A percentile compares a stretch with the other conserved stretches of the same genome.
Conservation (phyloP, 2,113 vertebrate genomes). For the Pongo pygmaeus region DNA sequence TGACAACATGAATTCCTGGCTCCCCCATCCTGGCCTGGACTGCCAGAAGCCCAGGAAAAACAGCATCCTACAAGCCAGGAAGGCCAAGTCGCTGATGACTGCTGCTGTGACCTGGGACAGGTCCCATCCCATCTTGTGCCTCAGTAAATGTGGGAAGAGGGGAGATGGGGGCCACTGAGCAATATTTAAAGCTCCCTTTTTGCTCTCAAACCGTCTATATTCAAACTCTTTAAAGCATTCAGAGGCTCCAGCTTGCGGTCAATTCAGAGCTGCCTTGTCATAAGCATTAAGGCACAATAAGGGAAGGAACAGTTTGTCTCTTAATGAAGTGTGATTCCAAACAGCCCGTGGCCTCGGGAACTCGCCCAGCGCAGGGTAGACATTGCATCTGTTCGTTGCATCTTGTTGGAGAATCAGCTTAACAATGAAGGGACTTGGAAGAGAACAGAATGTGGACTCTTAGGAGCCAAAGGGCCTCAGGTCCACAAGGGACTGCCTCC, state of each 20-base stretch:
- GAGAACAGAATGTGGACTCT: not conserved
- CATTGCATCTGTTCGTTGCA: not conserved
- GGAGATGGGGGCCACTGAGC: too few species aligned
- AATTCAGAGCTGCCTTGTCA: not conserved
- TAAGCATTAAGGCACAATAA: not conserved
- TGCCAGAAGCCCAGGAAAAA: not conserved
- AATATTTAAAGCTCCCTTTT: not conserved
- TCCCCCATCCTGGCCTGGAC: not conserved
- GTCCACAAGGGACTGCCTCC: not conserved
- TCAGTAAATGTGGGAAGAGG: not conserved
- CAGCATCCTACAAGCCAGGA: not conserved
- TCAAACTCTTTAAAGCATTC: not conserved
- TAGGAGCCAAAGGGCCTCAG: not conserved
- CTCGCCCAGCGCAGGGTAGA: rapidly evolving
- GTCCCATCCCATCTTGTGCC: rapidly evolving
- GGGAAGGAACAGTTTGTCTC: slow-evolving; percentile 39
- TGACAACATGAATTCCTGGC: not conserved
- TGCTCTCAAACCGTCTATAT: not conserved
- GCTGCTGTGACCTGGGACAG: not conserved
- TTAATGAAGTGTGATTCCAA: slow-evolving; percentile 56
- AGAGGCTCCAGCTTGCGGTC: not conserved
- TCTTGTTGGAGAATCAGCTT: not conserved
- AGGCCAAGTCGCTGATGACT: not conserved
- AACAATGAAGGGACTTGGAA: not conserved
- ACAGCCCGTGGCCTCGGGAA: not conserved